Base-by-base conservation (phyloP, 2,888 invertebrate genomes). In the Hanleya hanleyi region DNA sequence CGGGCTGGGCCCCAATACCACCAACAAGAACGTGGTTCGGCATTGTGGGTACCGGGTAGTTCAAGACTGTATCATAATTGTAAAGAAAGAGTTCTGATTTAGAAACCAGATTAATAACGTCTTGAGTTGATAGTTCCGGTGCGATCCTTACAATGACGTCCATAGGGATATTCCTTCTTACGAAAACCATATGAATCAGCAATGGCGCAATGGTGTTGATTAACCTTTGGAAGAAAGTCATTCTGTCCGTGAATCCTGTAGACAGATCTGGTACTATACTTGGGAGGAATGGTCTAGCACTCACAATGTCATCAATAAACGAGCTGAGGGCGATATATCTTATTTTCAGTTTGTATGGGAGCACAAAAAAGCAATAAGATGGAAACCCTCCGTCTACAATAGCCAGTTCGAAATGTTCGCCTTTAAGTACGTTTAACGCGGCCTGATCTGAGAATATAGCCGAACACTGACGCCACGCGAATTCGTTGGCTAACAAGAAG, bases 21-120 rank as follows among this genome's bases (percentile, higher is more conserved):
- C 82, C 81, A 38, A 80, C 74, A n/a, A 51, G 49, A 9, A 77
- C 77, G 6, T 75, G 50, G 62, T 84, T 80, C 6, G 81, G 81
- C 64, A 80, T 64, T 7, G 50, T 9, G 1, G 81, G 77, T 2
- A 65, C 32, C 0, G 80, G 80, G 38, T 72, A 79, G 65, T 77
- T 76, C 32, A 85, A 65, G 1, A 81, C 62, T 33, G 67, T 62
- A 38, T 84, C 82, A 1, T 35, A 15, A 7, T 79, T 80, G 6
- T 74, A 32, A 7, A 84, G 51, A 68, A 74, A 78, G 64, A 83
- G 29, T 49, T 70, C 68, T 4, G 81, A 73, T 22, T 70, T 32
- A 9, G 41, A n/a, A 4, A 67, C 33, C 1, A 77, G 57, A 29
- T 69, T 51, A 3, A 37, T 12, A 9, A 69, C 18, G n/a, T 29